Percentiles rank a stretch among this genome's conserved stretches.
These are phyloP conservation scores for Merops nubicus DNA, from an alignment of 2,113 vertebrate species.

Conservation along the genomic window DNA sequence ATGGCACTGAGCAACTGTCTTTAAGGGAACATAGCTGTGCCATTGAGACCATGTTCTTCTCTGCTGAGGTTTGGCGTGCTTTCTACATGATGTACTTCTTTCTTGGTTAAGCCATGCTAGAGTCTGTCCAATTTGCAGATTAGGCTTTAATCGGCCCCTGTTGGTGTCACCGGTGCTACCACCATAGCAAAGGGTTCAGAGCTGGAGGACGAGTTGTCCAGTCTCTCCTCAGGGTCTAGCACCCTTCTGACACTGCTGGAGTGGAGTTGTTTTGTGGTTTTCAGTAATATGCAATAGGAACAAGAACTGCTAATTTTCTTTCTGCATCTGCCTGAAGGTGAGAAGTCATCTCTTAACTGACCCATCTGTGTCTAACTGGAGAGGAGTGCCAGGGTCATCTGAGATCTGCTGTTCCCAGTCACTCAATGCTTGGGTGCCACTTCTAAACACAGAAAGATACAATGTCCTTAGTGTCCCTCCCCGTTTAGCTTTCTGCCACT, in stretches of 20 bases:
- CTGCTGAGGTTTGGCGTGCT: not conserved
- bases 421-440: not conserved
- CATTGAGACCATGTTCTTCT: accelerated
- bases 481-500: not conserved
- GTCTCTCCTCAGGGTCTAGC: not conserved
- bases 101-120: not conserved
- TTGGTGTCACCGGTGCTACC: not conserved
- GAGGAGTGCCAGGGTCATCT: not conserved
- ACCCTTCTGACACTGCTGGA: not conserved
- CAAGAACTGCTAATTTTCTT: accelerated
- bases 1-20: not conserved
- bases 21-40: accelerated
- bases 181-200: not conserved
- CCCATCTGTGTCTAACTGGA: not conserved
- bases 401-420: not conserved
- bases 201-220: not conserved
- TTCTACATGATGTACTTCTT: not conserved
- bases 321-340: not conserved
- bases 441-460: not conserved
- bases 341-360: not conserved
- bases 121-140: not conserved
- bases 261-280: not conserved
- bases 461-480: not conserved
- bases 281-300: not conserved
- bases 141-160: not conserved